Conservation (phyloP, 2,797 vertebrate genomes). For the Silurus lanzhouensis region DNA sequence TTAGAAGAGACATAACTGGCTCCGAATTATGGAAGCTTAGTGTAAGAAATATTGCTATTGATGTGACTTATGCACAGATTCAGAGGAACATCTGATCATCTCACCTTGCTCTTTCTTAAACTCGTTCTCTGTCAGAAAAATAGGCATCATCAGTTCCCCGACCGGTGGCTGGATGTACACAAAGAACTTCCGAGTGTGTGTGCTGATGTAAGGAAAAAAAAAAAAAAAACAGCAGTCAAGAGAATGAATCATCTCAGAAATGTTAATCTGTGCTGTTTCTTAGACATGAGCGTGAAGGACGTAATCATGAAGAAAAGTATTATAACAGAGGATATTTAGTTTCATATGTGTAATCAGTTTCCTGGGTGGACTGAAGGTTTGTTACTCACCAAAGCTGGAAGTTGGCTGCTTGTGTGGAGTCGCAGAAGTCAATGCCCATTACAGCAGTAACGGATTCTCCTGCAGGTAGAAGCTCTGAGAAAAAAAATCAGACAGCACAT, state of each 20-base stretch:
- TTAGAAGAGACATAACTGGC: neutral
- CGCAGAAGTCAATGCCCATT: constrained; percentile 97
- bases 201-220: constrained; percentile 71
- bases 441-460: constrained; percentile 80
- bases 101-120: constrained; percentile 97
- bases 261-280: neutral
- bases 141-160: constrained; percentile 90
- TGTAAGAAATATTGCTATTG: neutral
- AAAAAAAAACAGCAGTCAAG: neutral
- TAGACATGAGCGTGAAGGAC: neutral
- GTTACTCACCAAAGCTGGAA: constrained; percentile 92
- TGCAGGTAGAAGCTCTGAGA: constrained; percentile 82
- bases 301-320: neutral
- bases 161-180: constrained; percentile 95
- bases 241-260: neutral
- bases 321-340: neutral
- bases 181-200: constrained; percentile 90
- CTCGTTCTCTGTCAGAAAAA: constrained; percentile 95
- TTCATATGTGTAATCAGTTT: neutral
- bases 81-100: constrained; percentile 44
- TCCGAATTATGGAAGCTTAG: neutral
- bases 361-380: neutral
- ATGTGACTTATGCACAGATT: neutral
- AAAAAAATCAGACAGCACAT: neutral
- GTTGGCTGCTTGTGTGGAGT: constrained; percentile 95